Evolutionary conservation across 2,888 invertebrate species (phyloP), one percentile per base, ranked within the genome.

Genomic region (Limnephilus lunatus): DNA sequence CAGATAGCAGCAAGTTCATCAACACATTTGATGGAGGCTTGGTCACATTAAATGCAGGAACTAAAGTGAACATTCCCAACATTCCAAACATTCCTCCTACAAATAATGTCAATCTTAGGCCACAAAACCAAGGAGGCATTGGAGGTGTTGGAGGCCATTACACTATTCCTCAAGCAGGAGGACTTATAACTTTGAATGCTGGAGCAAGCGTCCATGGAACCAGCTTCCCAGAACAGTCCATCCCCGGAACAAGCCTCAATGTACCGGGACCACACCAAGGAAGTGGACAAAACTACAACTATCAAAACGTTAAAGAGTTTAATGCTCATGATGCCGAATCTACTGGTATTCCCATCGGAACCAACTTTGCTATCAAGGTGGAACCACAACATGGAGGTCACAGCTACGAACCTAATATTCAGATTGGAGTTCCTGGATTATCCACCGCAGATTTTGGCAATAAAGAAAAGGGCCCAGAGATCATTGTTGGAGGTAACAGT

Each of bases 291-390:
- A 89, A 85, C 30, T 85, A 83, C 30, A 92, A 90, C 44, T 68
- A 90, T n/a, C 91, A 93, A 44, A 89, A 92, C 39, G 80, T 93
- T 19, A 93, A 92, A 91, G 91, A 92, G 32, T 92, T 92, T 90
- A 91, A 91, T 91, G 88, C 92, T 31, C 92, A 93, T 30, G 90
- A 91, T 87, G 93, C 95, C 48, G 96, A 96, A 93, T 94, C 96
- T 0, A 93, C 94, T 48, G 95, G 96, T 94, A 96, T 96, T 94
- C 96, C 96, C 15, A 96, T 96, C 92, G 95, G 96, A 87, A 96
- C 96, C 1, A 96, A 96, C 93, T 95, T 96, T 94, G 96, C 96
- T 81, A 96, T 96, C 31, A 95, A 94, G 94, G 96, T 96, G 4
- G 95, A 96, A 94, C 96, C 94, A n/a, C 94, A 94, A 44, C 68